phyloP scores from a whole-genome alignment of 2,888 invertebrate genomes.

The Hirtodrosophila histrioides region DNA sequence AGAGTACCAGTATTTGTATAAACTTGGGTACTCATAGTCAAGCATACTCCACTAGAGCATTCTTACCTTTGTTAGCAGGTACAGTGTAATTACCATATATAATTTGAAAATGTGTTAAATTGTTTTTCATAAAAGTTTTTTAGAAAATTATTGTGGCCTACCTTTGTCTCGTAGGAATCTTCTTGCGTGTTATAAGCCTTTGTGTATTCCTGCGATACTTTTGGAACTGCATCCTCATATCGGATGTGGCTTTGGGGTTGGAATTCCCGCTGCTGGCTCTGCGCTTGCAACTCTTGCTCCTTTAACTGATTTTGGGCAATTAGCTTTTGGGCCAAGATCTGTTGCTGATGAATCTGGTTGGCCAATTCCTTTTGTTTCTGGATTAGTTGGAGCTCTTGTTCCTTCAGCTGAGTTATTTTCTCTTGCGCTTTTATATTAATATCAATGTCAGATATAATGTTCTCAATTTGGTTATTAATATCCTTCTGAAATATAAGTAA shows the following conservation, averaged over 20 bases:
- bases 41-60: no score
- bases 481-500: slow-evolving; percentile 34
- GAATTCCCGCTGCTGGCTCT: slow-evolving; percentile 23
- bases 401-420: slow-evolving; percentile 71
- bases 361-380: slow-evolving; percentile 71
- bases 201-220: slow-evolving; percentile 2
- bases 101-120: no score
- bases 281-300: slow-evolving; percentile 54
- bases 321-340: slow-evolving; percentile 65
- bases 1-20: no score
- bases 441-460: slow-evolving; percentile 87
- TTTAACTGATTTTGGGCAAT: slow-evolving; percentile 62
- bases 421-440: slow-evolving; percentile 86
- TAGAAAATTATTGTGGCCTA: slow-evolving; percentile 10
- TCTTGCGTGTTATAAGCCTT: slow-evolving; percentile 1
- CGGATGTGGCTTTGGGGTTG: not conserved
- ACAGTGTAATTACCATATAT: no score
- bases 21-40: no score
- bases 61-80: no score
- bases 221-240: not conserved
- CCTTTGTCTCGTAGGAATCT: slow-evolving; percentile 18
- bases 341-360: slow-evolving; percentile 72
- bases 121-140: no score
- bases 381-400: slow-evolving; percentile 68
- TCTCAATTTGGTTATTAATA: slow-evolving; percentile 85